A percentile compares a stretch with the other conserved stretches of the same genome.
Conservation (phyloP, 2,113 vertebrate genomes). For the Andinoacara biseriatus region DNA sequence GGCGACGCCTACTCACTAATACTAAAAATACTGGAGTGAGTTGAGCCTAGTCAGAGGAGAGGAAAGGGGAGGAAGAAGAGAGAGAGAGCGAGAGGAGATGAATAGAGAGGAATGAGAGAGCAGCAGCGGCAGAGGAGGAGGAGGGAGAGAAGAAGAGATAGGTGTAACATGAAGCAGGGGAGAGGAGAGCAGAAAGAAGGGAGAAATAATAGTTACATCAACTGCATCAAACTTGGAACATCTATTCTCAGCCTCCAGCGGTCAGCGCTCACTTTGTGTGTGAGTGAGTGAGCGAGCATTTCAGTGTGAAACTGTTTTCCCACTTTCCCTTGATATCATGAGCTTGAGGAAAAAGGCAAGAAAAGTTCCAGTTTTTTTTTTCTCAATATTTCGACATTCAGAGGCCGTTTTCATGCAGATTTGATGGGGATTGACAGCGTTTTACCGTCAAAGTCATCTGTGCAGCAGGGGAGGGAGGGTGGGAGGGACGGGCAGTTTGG, state of each 20-base stretch:
- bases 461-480: conserved; percentile 22
- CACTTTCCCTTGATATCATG: conserved; percentile 32
- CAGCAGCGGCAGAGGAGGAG: conserved; percentile 59
- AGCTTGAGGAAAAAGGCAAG: conserved; percentile 21
- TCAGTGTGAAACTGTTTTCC: conserved; percentile 34
- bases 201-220: conserved; percentile 71
- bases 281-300: conserved; percentile 17
- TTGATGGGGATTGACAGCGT: conserved; percentile 52
- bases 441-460: conserved; percentile 53
- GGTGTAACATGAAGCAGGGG: conserved; percentile 69
- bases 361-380: conserved; percentile 5
- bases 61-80: conserved; percentile 57
- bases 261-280: conserved; percentile 53
- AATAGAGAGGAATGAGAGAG: conserved; percentile 68
- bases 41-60: conserved; percentile 74
- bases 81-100: conserved; percentile 44
- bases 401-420: conserved; percentile 27
- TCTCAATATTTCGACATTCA: conserved; percentile 25
- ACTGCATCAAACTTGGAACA: conserved; percentile 65
- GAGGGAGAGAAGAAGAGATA: conserved; percentile 54
- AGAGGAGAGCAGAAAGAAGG: conserved; percentile 54
- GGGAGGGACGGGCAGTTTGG: conserved; percentile 25
- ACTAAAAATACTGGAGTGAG: conserved; percentile 80
- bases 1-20: conserved; percentile 77
- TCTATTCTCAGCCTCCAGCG: conserved; percentile 69